Base-by-base conservation (phyloP, 2,113 vertebrate genomes). In the Clarias macrocephalus region DNA sequence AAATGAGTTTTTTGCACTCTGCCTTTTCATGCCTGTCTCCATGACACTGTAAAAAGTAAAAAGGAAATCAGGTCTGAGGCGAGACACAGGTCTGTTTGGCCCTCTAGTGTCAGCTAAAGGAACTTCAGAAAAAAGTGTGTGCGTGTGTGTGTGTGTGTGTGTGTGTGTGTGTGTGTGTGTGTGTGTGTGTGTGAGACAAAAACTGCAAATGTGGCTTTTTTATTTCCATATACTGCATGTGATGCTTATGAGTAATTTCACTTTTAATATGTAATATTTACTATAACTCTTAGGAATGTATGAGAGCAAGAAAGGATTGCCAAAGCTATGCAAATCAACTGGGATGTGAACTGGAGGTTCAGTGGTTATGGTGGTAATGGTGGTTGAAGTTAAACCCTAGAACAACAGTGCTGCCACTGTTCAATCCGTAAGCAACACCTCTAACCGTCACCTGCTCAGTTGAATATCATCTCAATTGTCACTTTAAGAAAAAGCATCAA, bases 401-500 rank as follows among this genome's bases (percentile, higher is more conserved):
- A 48, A 25, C 6, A 10, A 48, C 37, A 37, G 25, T 25, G 15
- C 11, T 56, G 42, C 42, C 75, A 56, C 73, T 33, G 21, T 3
- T 18, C 16, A 18, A 16, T 30, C 16, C 54, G 19, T 19, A n/a
- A 57, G 76, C 54, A 80, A 59, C n/a, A 80, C 54, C 28, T 33
- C 16, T 19, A 59, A 80, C 54, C 0, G 3, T 59, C 7, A 59
- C 28, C 56, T 59, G 9, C 30, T 81, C 57, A 28, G 48, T 42
- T 42, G 57, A 57, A 80, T 80, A 56, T 62, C 23, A 21, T 42
- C 19, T 81, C 57, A n/a, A 25, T 37, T 13, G 30, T 80, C 79
- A 80, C 57, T 59, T 80, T 80, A 80, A 80, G 60, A 25, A 80
- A 80, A 80, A 80, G 77, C 77, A 5, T 59, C 19, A 60, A 80